These are phyloP conservation scores for Charanyca ferruginea DNA, from an alignment of 2,888 invertebrate species.

Conservation along the genomic window DNA sequence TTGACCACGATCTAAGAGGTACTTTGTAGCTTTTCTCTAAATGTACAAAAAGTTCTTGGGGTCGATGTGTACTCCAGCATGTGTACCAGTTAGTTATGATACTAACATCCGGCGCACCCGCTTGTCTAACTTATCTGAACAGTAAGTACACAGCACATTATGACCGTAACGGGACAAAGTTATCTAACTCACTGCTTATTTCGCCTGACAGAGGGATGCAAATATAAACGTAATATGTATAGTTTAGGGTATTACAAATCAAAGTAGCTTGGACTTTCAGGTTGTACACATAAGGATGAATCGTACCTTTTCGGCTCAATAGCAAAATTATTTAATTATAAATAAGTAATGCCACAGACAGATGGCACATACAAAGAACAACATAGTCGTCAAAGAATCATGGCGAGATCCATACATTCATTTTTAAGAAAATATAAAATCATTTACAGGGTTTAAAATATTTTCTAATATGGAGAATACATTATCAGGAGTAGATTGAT, in stretches of 20 bases:
- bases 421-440: no score
- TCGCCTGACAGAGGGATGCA: background rate
- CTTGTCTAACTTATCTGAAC: slow-evolving; percentile 26
- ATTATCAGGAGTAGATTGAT: no score
- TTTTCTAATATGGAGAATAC: no score
- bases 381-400: no score
- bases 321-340: no score
- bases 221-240: background rate
- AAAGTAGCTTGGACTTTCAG: background rate
- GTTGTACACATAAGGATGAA: background rate
- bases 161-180: slow-evolving; percentile 13
- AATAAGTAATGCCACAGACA: no score
- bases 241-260: background rate
- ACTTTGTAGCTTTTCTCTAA: background rate
- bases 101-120: background rate
- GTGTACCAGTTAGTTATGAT: slow-evolving; percentile 24
- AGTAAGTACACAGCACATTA: slow-evolving; percentile 1
- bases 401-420: no score
- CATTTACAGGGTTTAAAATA: no score
- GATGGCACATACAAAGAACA: no score
- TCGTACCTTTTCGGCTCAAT: background rate
- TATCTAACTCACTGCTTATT: background rate
- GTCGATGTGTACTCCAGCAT: background rate
- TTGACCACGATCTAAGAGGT: background rate
- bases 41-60: background rate